These are phyloP conservation scores for Bombus terrestris DNA, from an alignment of 1,140 invertebrate species.

Conservation along the genomic window DNA sequence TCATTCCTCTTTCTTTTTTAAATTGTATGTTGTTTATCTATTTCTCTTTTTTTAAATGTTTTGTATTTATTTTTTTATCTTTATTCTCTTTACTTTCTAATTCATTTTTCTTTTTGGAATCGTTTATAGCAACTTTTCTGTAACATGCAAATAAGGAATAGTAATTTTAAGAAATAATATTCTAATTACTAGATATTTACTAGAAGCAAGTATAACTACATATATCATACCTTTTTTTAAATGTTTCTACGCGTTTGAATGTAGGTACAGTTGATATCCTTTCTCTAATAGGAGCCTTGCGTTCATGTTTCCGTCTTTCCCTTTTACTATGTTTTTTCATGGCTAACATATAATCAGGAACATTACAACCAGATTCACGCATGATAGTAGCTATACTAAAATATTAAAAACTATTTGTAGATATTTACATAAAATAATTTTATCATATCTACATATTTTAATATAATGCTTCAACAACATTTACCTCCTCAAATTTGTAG, in stretches of 20 bases:
- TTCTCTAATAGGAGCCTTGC: conserved; percentile 84
- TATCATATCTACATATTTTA: conserved; percentile 31
- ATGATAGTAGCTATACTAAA: conserved; percentile 93
- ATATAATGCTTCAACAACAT: conserved; percentile 16
- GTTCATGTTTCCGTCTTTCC: conserved; percentile 85
- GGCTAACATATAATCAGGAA: conserved; percentile 94
- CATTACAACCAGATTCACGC: conserved; percentile 93
- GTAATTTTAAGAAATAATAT: background rate
- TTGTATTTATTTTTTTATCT: background rate
- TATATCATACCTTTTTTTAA: conserved; percentile 2
- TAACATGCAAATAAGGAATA: background rate
- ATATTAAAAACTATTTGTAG: conserved; percentile 58
- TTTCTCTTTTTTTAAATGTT: background rate
- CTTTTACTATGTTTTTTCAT: conserved; percentile 89
- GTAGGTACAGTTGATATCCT: conserved; percentile 85
- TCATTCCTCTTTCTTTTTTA: background rate
- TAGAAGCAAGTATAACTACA: background rate
- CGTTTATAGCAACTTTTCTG: background rate
- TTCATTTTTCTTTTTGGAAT: background rate
- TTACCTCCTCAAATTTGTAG: conserved; percentile 91
- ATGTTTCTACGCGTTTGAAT: conserved; percentile 61
- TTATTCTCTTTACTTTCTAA: background rate
- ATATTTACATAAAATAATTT: background rate
- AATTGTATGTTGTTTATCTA: background rate
- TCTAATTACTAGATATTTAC: background rate